phyloP scores from a whole-genome alignment of 1,140 invertebrate genomes.

The Eumaeus atala region DNA sequence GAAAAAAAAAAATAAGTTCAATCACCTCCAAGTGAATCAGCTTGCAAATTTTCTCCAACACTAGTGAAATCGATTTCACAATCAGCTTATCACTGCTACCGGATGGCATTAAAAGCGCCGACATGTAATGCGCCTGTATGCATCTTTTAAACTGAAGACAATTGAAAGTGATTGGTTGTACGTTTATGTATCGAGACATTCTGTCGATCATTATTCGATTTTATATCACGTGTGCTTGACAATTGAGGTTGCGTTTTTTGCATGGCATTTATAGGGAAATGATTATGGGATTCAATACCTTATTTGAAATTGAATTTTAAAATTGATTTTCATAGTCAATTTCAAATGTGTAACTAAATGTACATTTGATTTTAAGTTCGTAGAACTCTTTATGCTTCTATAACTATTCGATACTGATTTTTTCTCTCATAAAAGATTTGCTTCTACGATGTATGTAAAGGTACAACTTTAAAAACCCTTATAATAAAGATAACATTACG shows the following conservation, averaged over 20 bases:
- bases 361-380: too few relatives aligned
- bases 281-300: too few relatives aligned
- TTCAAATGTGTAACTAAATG: too few relatives aligned
- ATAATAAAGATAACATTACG: too few relatives aligned
- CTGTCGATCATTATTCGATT: background rate
- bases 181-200: conserved; percentile 23
- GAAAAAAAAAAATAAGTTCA: background rate
- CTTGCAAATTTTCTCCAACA: conserved; percentile 41
- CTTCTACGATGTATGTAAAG: too few relatives aligned
- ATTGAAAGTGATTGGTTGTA: conserved; percentile 32
- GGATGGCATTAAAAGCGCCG: conserved; percentile 27
- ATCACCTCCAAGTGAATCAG: conserved; percentile 57
- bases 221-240: background rate
- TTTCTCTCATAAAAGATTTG: too few relatives aligned
- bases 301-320: too few relatives aligned
- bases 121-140: conserved; percentile 48
- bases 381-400: too few relatives aligned
- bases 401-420: too few relatives aligned
- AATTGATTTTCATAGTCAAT: too few relatives aligned
- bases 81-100: conserved; percentile 13
- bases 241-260: background rate
- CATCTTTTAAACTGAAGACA: conserved; percentile 61
- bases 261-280: too few relatives aligned
- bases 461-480: too few relatives aligned
- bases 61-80: conserved; percentile 15